Base-by-base conservation (phyloP, 2,797 vertebrate species). In the Alectoris magna region DNA sequence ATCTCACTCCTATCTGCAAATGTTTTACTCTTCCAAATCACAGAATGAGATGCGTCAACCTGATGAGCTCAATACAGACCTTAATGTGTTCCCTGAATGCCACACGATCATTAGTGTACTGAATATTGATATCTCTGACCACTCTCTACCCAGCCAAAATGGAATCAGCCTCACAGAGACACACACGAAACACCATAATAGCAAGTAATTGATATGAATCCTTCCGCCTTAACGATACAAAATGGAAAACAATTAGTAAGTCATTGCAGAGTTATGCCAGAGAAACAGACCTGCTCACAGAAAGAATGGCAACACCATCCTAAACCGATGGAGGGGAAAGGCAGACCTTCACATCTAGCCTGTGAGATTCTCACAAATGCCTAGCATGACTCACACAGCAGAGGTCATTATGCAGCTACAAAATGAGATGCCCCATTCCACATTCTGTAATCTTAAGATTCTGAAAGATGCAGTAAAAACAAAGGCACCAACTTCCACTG, bases 141-240 rank as follows among this genome's bases (percentile, higher is more conserved):
- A 1, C 53, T 58, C 22, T 29, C 43, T 41, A n/a, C 60, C 48
- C 66, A 1, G 51, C 69, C 88, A 43, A 95, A 95, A 94, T 34
- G 72, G 87, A 94, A 95, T 92, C 39, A 95, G 93, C 71, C 93
- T 95, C 79, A 89, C 64, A 95, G 89, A 94, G 9, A 92, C n/a
- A 82, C 36, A 83, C 64, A 49, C 27, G 74, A 67, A 95, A 66
- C 78, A 85, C 78, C 73, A 39, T 43, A 63, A 80, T 78, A 93
- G 83, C 74, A 17, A 31, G 44, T 24, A 44, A 68, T 58, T 41
- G 84, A 64, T 49, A 73, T 3, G 76, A 95, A 87, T 73, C 83
- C 80, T 86, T 71, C 88, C 74, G 64, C 74, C 31, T 74, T 55
- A 62, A 49, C 0, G 2, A 72, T 6, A 71, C 29, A 62, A 59